Conservation (phyloP, 2,113 vertebrate genomes). For the Sakesphorus luctuosus region DNA sequence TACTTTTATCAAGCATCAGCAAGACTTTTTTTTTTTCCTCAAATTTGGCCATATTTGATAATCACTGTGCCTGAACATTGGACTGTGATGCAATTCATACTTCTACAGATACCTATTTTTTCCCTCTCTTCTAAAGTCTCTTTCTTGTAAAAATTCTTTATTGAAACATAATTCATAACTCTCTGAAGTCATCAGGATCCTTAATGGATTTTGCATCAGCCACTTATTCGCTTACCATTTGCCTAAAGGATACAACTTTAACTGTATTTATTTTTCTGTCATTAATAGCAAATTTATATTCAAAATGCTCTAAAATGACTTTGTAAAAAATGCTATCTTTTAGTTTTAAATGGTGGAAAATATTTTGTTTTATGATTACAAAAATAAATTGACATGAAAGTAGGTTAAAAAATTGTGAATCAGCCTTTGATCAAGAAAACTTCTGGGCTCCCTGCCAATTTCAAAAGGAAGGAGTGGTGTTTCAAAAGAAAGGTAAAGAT, state of each 20-base stretch:
- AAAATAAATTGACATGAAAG: conserved; percentile 40
- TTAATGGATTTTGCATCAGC: conserved; percentile 2
- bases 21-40: not conserved
- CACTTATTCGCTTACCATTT: conserved; percentile 13
- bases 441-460: conserved; percentile 26
- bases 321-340: conserved; percentile 4
- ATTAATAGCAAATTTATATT: conserved; percentile 17
- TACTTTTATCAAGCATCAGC: not conserved
- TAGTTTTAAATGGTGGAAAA: conserved; percentile 21
- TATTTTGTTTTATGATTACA: conserved; percentile 39
- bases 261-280: conserved; percentile 39
- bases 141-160: not conserved
- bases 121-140: not conserved
- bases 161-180: not conserved
- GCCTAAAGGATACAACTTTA: not conserved
- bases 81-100: not conserved
- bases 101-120: not conserved
- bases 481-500: not conserved
- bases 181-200: not conserved
- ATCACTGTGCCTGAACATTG: not conserved
- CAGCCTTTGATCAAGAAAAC: conserved; percentile 34
- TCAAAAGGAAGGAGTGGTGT: not conserved
- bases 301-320: not conserved
- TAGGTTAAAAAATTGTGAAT: conserved; percentile 47
- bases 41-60: not conserved